A percentile compares a stretch with the other conserved stretches of the same genome.
Conservation (phyloP, 1,140 invertebrate genomes). For the Drosophila watanabei region DNA sequence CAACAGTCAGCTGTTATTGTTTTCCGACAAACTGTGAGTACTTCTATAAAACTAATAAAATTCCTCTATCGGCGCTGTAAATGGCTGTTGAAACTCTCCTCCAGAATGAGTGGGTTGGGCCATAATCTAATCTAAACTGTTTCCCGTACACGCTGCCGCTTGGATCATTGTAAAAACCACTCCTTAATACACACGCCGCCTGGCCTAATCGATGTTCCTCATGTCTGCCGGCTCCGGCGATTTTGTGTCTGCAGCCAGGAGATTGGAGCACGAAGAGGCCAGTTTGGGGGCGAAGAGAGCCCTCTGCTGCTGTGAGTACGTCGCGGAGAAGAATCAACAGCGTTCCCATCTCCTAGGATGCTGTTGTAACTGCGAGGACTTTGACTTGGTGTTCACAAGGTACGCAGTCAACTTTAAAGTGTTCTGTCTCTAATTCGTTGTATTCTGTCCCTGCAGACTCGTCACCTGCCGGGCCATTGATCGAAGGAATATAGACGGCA, state of each 20-base stretch:
- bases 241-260: conserved; percentile 42
- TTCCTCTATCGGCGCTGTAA: not conserved
- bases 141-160: conserved; percentile 60
- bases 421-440: not conserved
- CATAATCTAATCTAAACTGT: conserved; percentile 49
- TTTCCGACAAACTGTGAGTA: conserved; percentile 31
- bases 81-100: not conserved
- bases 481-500: conserved; percentile 53
- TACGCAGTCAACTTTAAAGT: conserved; percentile 4
- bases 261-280: conserved; percentile 48
- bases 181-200: not conserved
- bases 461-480: conserved; percentile 69
- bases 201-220: conserved; percentile 44
- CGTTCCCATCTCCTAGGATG: conserved; percentile 87
- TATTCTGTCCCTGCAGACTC: conserved; percentile 39
- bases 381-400: conserved; percentile 86
- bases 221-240: conserved; percentile 35
- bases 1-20: conserved; percentile 27
- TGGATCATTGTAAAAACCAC: conserved; percentile 8
- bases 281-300: not conserved
- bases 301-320: conserved; percentile 88
- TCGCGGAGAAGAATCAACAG: conserved; percentile 85
- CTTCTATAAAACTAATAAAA: conserved; percentile 18
- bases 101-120: conserved; percentile 2
- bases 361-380: conserved; percentile 87